Percentiles rank a stretch among this genome's conserved stretches.
Evolutionary conservation across 2,113 vertebrate genomes (phyloP).

Genomic region (Tupaia tana): DNA sequence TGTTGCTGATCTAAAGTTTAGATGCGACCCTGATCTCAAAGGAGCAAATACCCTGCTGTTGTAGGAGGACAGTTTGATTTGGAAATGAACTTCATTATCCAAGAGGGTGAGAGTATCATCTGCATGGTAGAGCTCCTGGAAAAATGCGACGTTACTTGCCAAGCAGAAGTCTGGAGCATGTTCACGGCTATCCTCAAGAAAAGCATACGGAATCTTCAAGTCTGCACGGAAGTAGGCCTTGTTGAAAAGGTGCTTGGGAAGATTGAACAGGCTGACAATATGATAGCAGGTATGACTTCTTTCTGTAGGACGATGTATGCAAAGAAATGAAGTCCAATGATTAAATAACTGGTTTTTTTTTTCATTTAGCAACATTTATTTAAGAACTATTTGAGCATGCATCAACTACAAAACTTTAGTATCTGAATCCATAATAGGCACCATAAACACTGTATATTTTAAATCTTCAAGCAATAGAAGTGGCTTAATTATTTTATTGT

Average conservation of each 20-base stretch:
- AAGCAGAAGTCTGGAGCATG: slow-evolving; percentile 98
- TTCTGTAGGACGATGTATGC: neutral
- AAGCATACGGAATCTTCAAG: slow-evolving; percentile 96
- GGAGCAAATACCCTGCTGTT: neutral
- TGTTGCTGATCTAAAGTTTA: slow-evolving; percentile 15
- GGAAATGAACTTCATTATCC: slow-evolving; percentile 99
- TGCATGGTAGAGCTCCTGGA: slow-evolving; percentile 97
- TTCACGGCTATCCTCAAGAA: slow-evolving; percentile 98
- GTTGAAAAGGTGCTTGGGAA: slow-evolving; percentile 93
- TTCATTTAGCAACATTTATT: neutral
- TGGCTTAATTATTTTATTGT: slow-evolving; percentile 52
- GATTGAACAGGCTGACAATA: slow-evolving; percentile 92
- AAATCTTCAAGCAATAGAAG: slow-evolving; percentile 29
- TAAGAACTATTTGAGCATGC: slow-evolving; percentile 27
- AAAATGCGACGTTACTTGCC: slow-evolving; percentile 95
- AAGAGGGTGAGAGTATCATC: slow-evolving; percentile 94
- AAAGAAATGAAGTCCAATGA: slow-evolving; percentile 6
- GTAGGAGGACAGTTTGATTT: slow-evolving; percentile 98
- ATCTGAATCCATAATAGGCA: neutral
- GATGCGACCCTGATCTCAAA: neutral
- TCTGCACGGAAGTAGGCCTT: slow-evolving; percentile 94
- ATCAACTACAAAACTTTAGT: neutral
- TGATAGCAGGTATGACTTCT: slow-evolving; percentile 94
- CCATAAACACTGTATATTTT: slow-evolving; percentile 30
- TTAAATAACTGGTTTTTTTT: neutral